A percentile compares a stretch with the other conserved stretches of the same genome.
Evolutionary conservation across 2,113 vertebrate species (phyloP).

Genomic region (Ophiodon elongatus): DNA sequence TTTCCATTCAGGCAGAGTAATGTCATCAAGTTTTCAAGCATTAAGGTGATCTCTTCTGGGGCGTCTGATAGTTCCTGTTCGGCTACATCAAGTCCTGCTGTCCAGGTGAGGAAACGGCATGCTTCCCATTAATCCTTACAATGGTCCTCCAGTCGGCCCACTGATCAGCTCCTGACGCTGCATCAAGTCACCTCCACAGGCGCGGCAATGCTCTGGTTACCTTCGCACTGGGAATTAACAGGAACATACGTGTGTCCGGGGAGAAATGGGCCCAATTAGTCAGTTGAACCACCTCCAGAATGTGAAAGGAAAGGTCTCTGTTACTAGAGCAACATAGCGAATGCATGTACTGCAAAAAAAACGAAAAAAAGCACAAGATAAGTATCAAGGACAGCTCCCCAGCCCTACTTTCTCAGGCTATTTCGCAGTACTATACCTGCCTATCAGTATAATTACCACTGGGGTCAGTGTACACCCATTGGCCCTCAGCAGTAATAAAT

Average conservation of each 20-base stretch:
- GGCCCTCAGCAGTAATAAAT: slow-evolving; percentile 33
- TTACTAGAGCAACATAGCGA: slow-evolving; percentile 31
- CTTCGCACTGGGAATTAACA: slow-evolving; percentile 29
- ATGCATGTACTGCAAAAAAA: slow-evolving; percentile 11
- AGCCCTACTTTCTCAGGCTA: slow-evolving; percentile 13
- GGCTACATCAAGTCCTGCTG: slow-evolving; percentile 28
- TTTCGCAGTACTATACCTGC: slow-evolving; percentile 35
- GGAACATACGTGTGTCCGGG: slow-evolving; percentile 20
- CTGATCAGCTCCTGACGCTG: slow-evolving; percentile 18
- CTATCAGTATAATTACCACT: slow-evolving; percentile 36
- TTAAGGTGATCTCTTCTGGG: slow-evolving; percentile 17
- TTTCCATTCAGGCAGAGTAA: slow-evolving; percentile 34
- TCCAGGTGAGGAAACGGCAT: slow-evolving; percentile 48
- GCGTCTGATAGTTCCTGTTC: slow-evolving; percentile 29
- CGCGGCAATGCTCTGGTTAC: slow-evolving; percentile 33
- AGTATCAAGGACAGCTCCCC: slow-evolving; percentile 24
- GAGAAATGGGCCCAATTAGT: slow-evolving; percentile 50
- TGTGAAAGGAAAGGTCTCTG: slow-evolving; percentile 30
- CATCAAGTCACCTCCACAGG: slow-evolving; percentile 30
- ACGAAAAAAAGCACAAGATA: neutral
- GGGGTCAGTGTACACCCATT: slow-evolving; percentile 22
- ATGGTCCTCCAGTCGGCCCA: neutral
- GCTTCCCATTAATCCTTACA: slow-evolving; percentile 57
- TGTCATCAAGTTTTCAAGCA: slow-evolving; percentile 18
- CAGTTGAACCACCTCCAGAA: slow-evolving; percentile 36